These are phyloP conservation scores for Bursaphelenchus mucronatus DNA, from an alignment of 1,140 invertebrate species.

Conservation along the genomic window DNA sequence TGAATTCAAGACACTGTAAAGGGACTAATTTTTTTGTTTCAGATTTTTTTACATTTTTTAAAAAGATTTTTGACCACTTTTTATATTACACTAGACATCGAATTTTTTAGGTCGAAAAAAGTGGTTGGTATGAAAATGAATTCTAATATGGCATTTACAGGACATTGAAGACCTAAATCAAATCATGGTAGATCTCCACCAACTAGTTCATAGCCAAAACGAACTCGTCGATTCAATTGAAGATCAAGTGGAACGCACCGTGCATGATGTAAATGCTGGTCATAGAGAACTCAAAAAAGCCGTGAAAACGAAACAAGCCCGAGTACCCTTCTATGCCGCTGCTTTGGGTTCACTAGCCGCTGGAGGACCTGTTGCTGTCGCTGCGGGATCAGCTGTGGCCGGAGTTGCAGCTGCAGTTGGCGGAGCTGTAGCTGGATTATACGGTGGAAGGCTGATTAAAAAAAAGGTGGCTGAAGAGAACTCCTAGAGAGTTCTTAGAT, in stretches of 20 bases:
- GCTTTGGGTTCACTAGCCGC: not conserved
- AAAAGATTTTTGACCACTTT: too few species aligned
- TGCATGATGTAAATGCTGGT: conserved; percentile 18
- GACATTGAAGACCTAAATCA: conserved; percentile 32
- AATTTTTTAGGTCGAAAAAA: not conserved
- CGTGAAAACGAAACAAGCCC: conserved; percentile 22
- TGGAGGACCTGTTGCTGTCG: conserved; percentile 18
- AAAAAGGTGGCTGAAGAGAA: too few species aligned
- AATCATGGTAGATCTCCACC: conserved; percentile 25
- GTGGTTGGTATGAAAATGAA: not conserved
- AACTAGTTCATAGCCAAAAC: conserved; percentile 27
- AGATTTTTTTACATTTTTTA: too few species aligned
- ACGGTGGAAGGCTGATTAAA: too few species aligned
- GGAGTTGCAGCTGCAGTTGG: conserved; percentile 26
- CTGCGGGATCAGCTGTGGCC: conserved; percentile 23
- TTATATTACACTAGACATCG: too few species aligned
- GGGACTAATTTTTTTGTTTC: too few species aligned
- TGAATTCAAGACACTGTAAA: too few species aligned
- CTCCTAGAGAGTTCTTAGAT: too few species aligned
- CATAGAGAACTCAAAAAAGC: conserved; percentile 27
- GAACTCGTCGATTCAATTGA: conserved; percentile 30
- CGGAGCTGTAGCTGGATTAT: conserved; percentile 22
- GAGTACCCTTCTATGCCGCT: conserved; percentile 17
- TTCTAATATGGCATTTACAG: conserved; percentile 8
- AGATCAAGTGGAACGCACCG: conserved; percentile 23